A percentile compares a stretch with the other conserved stretches of the same genome.
Conservation (phyloP, 2,888 invertebrate genomes). For the Clitarchus hookeri region DNA sequence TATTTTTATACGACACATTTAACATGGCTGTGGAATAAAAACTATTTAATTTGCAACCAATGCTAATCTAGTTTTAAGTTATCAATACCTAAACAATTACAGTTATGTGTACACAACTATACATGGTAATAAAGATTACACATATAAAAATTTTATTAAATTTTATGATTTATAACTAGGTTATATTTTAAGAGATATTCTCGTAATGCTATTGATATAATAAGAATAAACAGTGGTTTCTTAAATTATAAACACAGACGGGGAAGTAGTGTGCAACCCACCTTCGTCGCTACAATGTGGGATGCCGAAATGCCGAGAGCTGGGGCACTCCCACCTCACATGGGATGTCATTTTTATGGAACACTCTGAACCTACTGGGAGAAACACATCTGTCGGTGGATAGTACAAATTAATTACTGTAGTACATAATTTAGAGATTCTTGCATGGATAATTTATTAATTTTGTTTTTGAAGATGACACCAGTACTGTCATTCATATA, state of each 20-base stretch:
- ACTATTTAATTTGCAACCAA: too few relatives aligned
- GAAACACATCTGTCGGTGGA: conserved; percentile 14
- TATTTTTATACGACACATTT: too few relatives aligned
- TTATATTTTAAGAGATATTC: too few relatives aligned
- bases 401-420: background rate
- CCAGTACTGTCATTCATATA: background rate
- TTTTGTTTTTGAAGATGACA: background rate
- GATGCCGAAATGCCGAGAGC: background rate
- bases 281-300: background rate
- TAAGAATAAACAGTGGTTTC: background rate
- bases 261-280: background rate
- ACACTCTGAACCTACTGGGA: conserved; percentile 6
- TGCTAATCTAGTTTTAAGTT: too few relatives aligned
- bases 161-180: too few relatives aligned
- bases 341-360: background rate
- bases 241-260: background rate
- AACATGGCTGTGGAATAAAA: too few relatives aligned
- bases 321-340: background rate
- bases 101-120: too few relatives aligned
- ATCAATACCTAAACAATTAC: too few relatives aligned
- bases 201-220: too few relatives aligned
- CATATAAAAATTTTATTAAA: too few relatives aligned
- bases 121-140: too few relatives aligned
- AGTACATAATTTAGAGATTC: background rate
- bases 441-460: background rate